These are phyloP conservation scores for Theristicus caerulescens DNA, from an alignment of 2,113 vertebrate species.

Conservation along the genomic window DNA sequence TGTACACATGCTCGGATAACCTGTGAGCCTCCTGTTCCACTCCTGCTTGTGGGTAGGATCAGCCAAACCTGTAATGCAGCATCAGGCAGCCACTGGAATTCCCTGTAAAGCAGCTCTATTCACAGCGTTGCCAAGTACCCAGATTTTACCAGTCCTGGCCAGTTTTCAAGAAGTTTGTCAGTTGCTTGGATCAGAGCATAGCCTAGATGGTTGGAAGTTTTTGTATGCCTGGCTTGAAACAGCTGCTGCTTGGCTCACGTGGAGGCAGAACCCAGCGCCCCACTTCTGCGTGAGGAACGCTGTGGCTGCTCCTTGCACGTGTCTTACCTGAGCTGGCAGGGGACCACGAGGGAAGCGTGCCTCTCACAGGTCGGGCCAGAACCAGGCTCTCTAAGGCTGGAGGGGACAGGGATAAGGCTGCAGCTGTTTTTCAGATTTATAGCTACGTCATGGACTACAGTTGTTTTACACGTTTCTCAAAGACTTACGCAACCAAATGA, in stretches of 20 bases:
- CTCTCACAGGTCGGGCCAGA: background rate
- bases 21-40: background rate
- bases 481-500: background rate
- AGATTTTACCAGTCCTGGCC: slow-evolving; percentile 20
- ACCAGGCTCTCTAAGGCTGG: background rate
- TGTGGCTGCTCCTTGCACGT: background rate
- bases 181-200: background rate
- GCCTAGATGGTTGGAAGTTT: background rate
- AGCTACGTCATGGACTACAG: background rate
- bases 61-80: background rate
- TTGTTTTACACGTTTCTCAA: slow-evolving; percentile 28
- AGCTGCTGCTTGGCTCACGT: background rate
- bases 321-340: background rate
- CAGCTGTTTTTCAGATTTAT: slow-evolving; percentile 20
- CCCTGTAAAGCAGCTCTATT: background rate
- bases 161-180: background rate
- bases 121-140: background rate
- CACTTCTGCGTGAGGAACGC: fast-evolving
- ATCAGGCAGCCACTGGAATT: background rate
- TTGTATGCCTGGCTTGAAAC: background rate
- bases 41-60: background rate
- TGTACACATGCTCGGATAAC: fast-evolving
- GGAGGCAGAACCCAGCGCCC: background rate
- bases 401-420: background rate
- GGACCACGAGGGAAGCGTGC: background rate